Evolutionary conservation across 1,140 invertebrate genomes (phyloP), one percentile per base, ranked within the genome.

Genomic region (Spodoptera frugiperda): DNA sequence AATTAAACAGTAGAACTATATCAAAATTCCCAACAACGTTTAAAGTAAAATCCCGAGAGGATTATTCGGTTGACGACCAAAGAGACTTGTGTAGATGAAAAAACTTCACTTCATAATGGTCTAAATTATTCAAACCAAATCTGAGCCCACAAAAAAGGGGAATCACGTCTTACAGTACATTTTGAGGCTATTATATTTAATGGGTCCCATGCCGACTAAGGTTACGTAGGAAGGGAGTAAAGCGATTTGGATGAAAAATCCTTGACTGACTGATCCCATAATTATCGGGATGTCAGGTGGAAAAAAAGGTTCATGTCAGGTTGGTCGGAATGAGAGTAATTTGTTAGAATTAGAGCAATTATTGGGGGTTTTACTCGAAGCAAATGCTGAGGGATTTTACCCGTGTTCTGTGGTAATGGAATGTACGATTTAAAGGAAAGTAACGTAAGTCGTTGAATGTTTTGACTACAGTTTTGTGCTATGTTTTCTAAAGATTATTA

Each of bases 101-200:
- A 39, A 39, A 39, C 33, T 39, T 39, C 33, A 39, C 33, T 39
- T 8, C 33, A 39, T 39, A 53, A 53, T 53, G 15, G 6, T 19
- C 51, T 25, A 57, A 57, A 57, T 57, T 57, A 57, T 57, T 57
- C 54, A 57, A 57, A 57, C 21, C 21, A 11, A n/a, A 30, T 5
- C 21, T 0, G 10, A 10, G 11, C 19, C 21, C 5, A 14, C 19
- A 25, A 25, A 25, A 14, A 25, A 30, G 2, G 2, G 25, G 14
- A 30, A 57, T 55, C 14, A 53, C 15, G 17, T 57, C 21, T 30
- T 15, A n/a, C 48, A n/a, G n/a, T 39, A 61, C 11, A 61, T 39
- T 39, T 61, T 33, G 9, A 14, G 8, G 57, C 12, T 21, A 55
- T 55, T 55, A 30, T 12, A 39, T 33, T 33, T 33, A 61, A 61